Evolutionary conservation across 1,140 invertebrate genomes (phyloP).

Genomic region (Spodoptera litura): DNA sequence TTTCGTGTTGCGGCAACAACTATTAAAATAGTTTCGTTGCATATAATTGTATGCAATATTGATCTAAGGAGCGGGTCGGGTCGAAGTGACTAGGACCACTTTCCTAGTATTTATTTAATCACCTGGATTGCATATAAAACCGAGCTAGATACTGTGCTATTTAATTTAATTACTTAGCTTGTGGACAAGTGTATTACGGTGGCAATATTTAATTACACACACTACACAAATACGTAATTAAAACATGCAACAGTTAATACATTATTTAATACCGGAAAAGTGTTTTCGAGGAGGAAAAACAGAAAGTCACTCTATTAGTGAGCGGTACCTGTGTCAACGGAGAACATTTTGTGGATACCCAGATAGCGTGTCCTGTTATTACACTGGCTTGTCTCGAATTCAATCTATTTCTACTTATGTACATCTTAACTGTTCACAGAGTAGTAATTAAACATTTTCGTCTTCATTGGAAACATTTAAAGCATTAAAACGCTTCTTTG

Average conservation of each 20-base stretch:
- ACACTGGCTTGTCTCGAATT: background rate
- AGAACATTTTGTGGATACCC: too few species aligned
- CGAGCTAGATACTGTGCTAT: constrained; percentile 17
- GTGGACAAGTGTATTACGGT: constrained; percentile 7
- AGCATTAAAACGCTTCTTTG: constrained; percentile 5
- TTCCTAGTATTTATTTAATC: constrained; percentile 27
- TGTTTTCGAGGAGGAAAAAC: background rate
- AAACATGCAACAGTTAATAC: too few species aligned
- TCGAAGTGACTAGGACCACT: background rate
- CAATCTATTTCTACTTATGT: constrained; percentile 10
- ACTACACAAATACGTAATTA: too few species aligned
- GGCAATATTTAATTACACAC: background rate
- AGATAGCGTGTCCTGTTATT: background rate
- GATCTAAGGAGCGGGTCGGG: background rate
- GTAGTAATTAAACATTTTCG: constrained; percentile 32
- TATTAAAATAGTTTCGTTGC: constrained; percentile 15
- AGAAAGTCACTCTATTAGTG: too few species aligned
- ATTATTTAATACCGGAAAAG: background rate
- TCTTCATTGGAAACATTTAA: constrained; percentile 30
- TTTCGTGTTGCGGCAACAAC: constrained; percentile 13
- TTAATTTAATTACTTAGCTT: constrained; percentile 32
- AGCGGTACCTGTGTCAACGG: too few species aligned
- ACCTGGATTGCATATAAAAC: constrained; percentile 18
- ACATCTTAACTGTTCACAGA: constrained; percentile 8
- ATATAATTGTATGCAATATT: constrained; percentile 29